Evolutionary conservation across 1,140 invertebrate genomes (phyloP).

Genomic region (Drosophila repleta): DNA sequence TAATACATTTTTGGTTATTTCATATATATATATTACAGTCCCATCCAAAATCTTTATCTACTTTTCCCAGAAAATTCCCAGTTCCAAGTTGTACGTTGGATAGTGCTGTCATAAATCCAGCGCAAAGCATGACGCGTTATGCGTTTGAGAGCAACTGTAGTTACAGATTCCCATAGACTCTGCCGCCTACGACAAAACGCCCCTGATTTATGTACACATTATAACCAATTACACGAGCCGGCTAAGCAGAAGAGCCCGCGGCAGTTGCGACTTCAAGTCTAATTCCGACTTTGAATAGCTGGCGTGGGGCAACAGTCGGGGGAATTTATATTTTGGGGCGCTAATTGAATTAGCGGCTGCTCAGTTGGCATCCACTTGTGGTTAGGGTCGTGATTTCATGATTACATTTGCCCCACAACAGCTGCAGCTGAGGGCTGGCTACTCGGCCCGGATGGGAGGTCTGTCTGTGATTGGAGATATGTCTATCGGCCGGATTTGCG

Average conservation of each 20-base stretch:
- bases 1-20: too few relatives aligned
- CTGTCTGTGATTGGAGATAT: conserved; percentile 16
- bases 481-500: not conserved
- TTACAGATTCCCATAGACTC: conserved; percentile 23
- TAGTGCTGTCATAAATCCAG: conserved; percentile 31
- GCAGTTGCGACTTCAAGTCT: conserved; percentile 22
- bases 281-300: conserved; percentile 41
- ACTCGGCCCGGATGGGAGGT: not conserved
- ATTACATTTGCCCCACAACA: conserved; percentile 57
- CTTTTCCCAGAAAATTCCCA: too few relatives aligned
- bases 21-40: too few relatives aligned
- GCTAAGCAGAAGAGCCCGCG: conserved; percentile 10
- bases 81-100: conserved; percentile 2
- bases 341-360: conserved; percentile 71
- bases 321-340: conserved; percentile 59
- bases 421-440: conserved; percentile 1
- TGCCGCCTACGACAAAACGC: not conserved
- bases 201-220: conserved; percentile 71
- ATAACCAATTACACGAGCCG: conserved; percentile 65
- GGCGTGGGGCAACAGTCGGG: not conserved
- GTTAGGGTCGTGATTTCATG: conserved; percentile 47
- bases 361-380: conserved; percentile 12
- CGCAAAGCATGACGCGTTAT: conserved; percentile 5
- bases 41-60: too few relatives aligned
- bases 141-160: conserved; percentile 20